These are phyloP conservation scores for Cybosia mesomella DNA, from an alignment of 2,888 invertebrate genomes.

Conservation along the genomic window DNA sequence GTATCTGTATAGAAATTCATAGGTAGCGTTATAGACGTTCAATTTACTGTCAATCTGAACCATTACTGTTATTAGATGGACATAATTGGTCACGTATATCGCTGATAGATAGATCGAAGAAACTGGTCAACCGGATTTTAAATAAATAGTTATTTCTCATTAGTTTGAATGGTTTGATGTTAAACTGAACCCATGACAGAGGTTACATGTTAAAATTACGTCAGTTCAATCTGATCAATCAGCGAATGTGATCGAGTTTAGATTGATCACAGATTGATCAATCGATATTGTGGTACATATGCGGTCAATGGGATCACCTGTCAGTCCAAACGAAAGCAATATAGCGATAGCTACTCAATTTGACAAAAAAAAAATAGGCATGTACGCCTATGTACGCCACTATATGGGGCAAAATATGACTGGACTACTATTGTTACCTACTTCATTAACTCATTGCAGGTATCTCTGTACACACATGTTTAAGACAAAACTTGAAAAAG, in stretches of 20 bases:
- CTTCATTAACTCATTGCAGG: no score
- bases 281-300: neutral
- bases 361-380: no score
- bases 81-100: neutral
- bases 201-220: neutral
- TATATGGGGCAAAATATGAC: no score
- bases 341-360: neutral
- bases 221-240: neutral
- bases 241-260: neutral
- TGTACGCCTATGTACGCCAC: no score
- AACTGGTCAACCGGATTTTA: neutral
- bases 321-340: neutral
- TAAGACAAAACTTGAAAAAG: no score
- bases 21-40: no score
- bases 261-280: neutral
- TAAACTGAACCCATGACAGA: neutral
- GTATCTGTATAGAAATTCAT: neutral
- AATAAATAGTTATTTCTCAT: neutral
- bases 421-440: no score
- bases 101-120: neutral
- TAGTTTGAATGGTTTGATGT: neutral
- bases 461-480: no score
- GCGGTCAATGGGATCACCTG: neutral
- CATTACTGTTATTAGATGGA: neutral
- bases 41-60: neutral